Evolutionary conservation across 2,888 invertebrate species (phyloP).

Genomic region (Gymnoscelis rufifasciata): DNA sequence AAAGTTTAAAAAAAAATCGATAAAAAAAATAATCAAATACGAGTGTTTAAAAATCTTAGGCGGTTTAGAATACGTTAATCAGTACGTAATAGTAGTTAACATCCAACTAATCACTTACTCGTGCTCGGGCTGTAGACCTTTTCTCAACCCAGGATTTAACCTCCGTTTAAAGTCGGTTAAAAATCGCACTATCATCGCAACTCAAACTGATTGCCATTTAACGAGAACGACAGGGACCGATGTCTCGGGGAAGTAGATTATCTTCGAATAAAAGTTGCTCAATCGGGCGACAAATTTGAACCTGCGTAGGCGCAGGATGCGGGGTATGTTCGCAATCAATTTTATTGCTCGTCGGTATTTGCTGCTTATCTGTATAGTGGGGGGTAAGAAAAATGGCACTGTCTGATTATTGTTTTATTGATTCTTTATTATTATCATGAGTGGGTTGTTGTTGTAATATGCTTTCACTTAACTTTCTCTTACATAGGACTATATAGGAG

Average conservation of each 20-base stretch:
- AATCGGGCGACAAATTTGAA: conserved; percentile 36
- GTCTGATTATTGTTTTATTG: not conserved
- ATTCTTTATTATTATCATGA: not conserved
- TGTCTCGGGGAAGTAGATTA: conserved; percentile 30
- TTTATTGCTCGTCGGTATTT: conserved; percentile 59
- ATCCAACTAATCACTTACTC: too few species aligned
- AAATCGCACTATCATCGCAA: conserved; percentile 5
- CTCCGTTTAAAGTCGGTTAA: too few species aligned
- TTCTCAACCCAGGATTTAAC: too few species aligned
- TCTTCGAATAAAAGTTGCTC: conserved; percentile 36
- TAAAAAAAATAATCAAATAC: too few species aligned
- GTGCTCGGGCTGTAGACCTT: too few species aligned
- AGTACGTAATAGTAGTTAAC: too few species aligned
- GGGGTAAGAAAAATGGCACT: conserved; percentile 11
- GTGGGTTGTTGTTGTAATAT: too few species aligned
- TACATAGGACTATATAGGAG: too few species aligned
- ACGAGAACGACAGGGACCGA: conserved; percentile 24
- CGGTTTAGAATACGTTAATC: too few species aligned
- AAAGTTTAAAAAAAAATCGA: too few species aligned
- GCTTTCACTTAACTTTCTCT: too few species aligned
- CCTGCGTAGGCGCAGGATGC: conserved; percentile 55
- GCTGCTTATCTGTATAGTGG: conserved; percentile 50
- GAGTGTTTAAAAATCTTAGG: too few species aligned
- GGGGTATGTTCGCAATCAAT: conserved; percentile 60
- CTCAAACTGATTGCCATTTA: conserved; percentile 21